A percentile compares a stretch with the other conserved stretches of the same genome.
Evolutionary conservation across 2,113 vertebrate species (phyloP).

Genomic region (Petroica traversi): DNA sequence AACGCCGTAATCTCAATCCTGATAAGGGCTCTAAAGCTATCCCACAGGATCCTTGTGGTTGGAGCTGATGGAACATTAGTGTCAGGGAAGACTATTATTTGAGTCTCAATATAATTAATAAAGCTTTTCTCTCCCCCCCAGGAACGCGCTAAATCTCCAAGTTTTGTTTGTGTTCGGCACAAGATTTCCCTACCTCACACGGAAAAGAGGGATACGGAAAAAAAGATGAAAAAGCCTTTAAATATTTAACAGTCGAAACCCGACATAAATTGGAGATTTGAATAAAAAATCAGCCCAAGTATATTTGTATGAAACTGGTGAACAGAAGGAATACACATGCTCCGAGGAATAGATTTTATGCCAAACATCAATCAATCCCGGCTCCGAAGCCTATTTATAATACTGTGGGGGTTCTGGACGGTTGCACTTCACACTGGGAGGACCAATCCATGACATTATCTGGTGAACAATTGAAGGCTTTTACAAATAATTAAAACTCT

Average conservation of each 20-base stretch:
- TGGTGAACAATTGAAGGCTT: slow-evolving; percentile 78
- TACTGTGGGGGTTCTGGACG: slow-evolving; percentile 80
- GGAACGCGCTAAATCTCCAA: slow-evolving; percentile 68
- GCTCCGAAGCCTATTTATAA: slow-evolving; percentile 81
- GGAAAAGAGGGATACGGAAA: background rate
- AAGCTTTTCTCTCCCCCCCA: slow-evolving; percentile 67
- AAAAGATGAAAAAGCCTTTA: slow-evolving; percentile 61
- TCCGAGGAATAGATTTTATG: slow-evolving; percentile 83
- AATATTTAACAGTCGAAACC: slow-evolving; percentile 77
- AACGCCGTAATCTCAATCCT: slow-evolving; percentile 63
- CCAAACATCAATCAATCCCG: slow-evolving; percentile 83
- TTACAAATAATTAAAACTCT: slow-evolving; percentile 79
- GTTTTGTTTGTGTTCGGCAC: slow-evolving; percentile 59
- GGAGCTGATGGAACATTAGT: slow-evolving; percentile 73
- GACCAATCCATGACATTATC: slow-evolving; percentile 78
- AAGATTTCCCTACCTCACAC: slow-evolving; percentile 63
- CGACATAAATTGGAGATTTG: slow-evolving; percentile 77
- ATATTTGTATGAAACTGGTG: slow-evolving; percentile 80
- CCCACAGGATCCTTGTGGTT: slow-evolving; percentile 56
- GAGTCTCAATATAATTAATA: slow-evolving; percentile 77
- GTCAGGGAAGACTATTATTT: slow-evolving; percentile 75
- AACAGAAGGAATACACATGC: slow-evolving; percentile 84
- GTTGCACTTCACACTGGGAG: slow-evolving; percentile 76
- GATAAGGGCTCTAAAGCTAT: slow-evolving; percentile 67
- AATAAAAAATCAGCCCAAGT: slow-evolving; percentile 77